Conservation (phyloP, 1,140 invertebrate species). For the Ganaspis sp. region DNA sequence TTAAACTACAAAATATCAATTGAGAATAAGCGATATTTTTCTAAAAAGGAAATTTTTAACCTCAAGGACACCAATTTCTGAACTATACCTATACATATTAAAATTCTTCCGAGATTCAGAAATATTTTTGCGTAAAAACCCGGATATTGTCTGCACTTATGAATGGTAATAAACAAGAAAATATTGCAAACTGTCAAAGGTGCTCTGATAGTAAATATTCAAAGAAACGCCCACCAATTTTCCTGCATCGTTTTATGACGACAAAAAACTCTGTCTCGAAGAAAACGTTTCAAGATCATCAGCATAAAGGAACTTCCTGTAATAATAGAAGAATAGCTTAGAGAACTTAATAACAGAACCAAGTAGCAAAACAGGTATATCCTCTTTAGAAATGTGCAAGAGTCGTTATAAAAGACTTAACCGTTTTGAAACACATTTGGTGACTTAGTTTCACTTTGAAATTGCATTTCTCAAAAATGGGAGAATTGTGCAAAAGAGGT, state of each 20-base stretch:
- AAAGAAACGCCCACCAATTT: slow-evolving; percentile 26
- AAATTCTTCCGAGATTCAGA: not conserved
- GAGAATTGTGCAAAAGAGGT: too few species aligned
- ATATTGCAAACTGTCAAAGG: slow-evolving; percentile 26
- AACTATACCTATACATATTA: not conserved
- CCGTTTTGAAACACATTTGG: not conserved
- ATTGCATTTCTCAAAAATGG: too few species aligned
- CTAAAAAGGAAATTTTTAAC: not conserved
- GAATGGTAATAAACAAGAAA: slow-evolving; percentile 23
- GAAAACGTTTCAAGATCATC: slow-evolving; percentile 25
- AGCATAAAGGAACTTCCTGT: slow-evolving; percentile 29
- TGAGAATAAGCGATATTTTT: too few species aligned
- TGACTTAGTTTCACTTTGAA: not conserved
- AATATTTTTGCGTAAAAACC: not conserved
- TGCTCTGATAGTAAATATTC: slow-evolving; percentile 19
- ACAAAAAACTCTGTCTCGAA: slow-evolving; percentile 12
- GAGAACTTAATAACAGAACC: slow-evolving; percentile 17
- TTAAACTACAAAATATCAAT: too few species aligned
- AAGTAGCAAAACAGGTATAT: slow-evolving; percentile 8
- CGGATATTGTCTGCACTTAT: slow-evolving; percentile 15
- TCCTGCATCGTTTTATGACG: slow-evolving; percentile 6
- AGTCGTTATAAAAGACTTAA: not conserved
- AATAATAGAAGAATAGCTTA: slow-evolving; percentile 21
- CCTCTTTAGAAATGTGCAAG: not conserved
- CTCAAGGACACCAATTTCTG: not conserved